Conservation (phyloP, 2,113 vertebrate genomes). For the Kryptolebias marmoratus region DNA sequence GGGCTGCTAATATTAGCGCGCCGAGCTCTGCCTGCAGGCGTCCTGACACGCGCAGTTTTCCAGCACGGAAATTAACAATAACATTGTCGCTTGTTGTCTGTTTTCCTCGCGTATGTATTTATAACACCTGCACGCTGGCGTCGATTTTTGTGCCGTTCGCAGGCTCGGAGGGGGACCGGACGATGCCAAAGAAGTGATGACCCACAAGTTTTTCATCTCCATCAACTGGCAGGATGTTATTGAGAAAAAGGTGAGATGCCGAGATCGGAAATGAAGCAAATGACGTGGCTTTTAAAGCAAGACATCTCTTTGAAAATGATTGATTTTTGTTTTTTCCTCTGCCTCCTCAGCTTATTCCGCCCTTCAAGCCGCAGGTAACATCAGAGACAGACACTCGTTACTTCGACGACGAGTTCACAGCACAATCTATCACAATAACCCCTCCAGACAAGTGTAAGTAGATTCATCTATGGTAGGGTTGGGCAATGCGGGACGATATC, state of each 20-base stretch:
- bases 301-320: constrained; percentile 4
- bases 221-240: constrained; percentile 94
- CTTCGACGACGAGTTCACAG: constrained; percentile 95
- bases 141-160: constrained; percentile 29
- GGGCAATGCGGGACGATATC: no score
- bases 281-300: neutral
- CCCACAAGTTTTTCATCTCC: constrained; percentile 89
- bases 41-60: constrained; percentile 8
- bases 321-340: neutral
- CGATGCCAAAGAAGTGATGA: constrained; percentile 95
- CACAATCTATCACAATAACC: constrained; percentile 94
- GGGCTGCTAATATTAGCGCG: constrained; percentile 55
- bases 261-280: neutral
- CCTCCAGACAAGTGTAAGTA: constrained; percentile 94
- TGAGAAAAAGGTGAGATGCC: constrained; percentile 85
- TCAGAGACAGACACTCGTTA: constrained; percentile 94
- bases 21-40: constrained; percentile 36
- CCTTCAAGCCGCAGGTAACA: constrained; percentile 95
- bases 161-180: constrained; percentile 91
- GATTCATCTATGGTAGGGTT: neutral
- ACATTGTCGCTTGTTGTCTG: constrained; percentile 12
- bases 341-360: constrained; percentile 84
- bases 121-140: neutral
- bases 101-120: constrained; percentile 20
- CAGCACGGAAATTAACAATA: constrained; percentile 45